Evolutionary conservation across 2,113 vertebrate genomes (phyloP), one percentile per base, ranked within the genome.

Genomic region (Otolemur garnettii): DNA sequence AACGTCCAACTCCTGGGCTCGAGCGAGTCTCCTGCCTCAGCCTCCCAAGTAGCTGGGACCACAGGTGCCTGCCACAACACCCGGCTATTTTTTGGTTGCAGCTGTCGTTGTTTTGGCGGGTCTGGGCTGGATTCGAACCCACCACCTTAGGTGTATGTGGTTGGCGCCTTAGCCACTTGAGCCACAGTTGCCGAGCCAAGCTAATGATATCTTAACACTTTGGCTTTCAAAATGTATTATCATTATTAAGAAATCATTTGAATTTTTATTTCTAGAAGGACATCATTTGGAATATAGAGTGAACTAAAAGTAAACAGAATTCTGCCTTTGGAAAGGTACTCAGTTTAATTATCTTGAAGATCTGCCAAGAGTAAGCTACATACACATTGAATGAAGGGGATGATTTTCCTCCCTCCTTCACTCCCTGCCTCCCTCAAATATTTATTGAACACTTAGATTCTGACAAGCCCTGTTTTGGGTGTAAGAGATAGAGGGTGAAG

Each of bases 221-320:
- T 42, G n/a, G 24, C 21, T 84, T 81, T 88, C 53, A 78, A 68
- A 33, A 5, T 35, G 55, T 84, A 64, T 64, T 12, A 45, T 75
- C 22, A 35, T 94, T 77, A 53, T 88, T 57, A 83, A 64, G n/a
- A 90, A 81, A 86, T 77, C 7, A 60, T 86, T 90, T 90, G 42
- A 66, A 19, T 77, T 94, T 74, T 94, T 75, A n/a, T 91, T 79
- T 28, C 13, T 11, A 94, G 74, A 66, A 69, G 33, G 33, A 60
- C 12, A 62, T 88, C 30, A 35, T 42, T 26, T 72, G 22, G 28
- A 81, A 33, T 71, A 93, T 88, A 81, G 80, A 17, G 7, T 10
- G 59, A 94, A 64, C n/a, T 74, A 68, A 81, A 82, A 90, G 26
- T 13, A 55, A 88, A 71, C 2, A 86, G 89, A 93, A 71, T 84